Conservation (phyloP, 2,113 vertebrate genomes). For the Myrmecobius fasciatus region DNA sequence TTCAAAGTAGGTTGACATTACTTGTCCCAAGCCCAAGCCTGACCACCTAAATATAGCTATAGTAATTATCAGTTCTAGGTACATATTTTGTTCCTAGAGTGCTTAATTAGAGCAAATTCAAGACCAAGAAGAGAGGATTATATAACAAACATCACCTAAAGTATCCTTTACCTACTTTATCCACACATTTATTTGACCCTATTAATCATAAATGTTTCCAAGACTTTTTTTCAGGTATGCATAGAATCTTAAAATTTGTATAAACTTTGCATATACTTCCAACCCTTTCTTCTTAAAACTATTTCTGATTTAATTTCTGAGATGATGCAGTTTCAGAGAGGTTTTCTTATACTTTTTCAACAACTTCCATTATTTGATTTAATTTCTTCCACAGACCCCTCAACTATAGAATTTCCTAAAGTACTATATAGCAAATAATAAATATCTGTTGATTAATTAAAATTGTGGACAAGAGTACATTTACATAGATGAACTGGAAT, state of each 20-base stretch:
- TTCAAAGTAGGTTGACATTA: not conserved
- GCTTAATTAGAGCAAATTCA: not conserved
- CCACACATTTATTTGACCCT: not conserved
- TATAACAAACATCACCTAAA: not conserved
- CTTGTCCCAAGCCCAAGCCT: not conserved
- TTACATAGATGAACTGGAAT: not conserved
- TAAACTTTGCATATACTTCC: not conserved
- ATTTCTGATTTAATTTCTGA: not conserved
- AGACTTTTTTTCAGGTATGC: not conserved
- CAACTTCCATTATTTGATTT: not conserved
- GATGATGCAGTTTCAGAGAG: not conserved
- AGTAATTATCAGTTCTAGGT: not conserved
- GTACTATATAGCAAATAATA: not conserved
- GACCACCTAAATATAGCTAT: not conserved
- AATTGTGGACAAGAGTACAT: not conserved
- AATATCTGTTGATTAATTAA: not conserved
- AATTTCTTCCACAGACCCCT: not conserved
- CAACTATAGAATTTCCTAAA: not conserved
- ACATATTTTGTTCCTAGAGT: not conserved
- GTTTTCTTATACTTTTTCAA: not conserved
- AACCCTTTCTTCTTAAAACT: not conserved
- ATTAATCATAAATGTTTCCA: not conserved
- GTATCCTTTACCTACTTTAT: not conserved
- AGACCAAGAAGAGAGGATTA: not conserved
- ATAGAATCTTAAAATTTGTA: not conserved